Evolutionary conservation across 2,797 vertebrate genomes (phyloP), one percentile per base, ranked within the genome.

Genomic region (Toxotes lorentzi): DNA sequence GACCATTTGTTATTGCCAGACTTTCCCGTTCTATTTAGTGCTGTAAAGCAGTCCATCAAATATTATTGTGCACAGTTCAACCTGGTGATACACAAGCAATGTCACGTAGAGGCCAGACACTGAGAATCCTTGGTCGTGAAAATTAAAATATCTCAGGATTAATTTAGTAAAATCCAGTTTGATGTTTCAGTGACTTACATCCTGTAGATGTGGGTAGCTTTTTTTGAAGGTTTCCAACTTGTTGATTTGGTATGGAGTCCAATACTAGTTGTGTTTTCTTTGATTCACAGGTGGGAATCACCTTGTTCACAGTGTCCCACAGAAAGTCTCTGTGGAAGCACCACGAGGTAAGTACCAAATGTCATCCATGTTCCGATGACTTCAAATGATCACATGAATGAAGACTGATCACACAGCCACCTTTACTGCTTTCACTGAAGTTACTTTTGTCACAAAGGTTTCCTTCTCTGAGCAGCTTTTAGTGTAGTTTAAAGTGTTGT

Each of bases 261-360:
- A 9, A 1, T 40, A 43, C 19, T 24, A 68, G 0, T 17, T 24
- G 7, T 57, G 12, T 72, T 68, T 48, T 74, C 23, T 79, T 19
- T 88, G 73, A 73, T 73, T 14, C 66, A n/a, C 88, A 99, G 98
- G 98, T 98, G 76, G 97, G 97, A 88, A 99, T 99, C 84, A 97
- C 96, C 17, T 93, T 99, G 88, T 99, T 99, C 93, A 99, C 98
- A 4, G 98, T 99, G 81, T 99, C 98, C 12, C 98, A 99, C 81
- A 97, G 98, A 88, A 99, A 99, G 88, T 99, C 98, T 48, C 96
- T 99, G 68, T 99, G 98, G 98, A 99, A 99, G 70, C 98, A 99
- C 73, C 98, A 99, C 35, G 92, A 97, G 94, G 98, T 99, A 94
- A 86, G 93, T 71, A 69, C 35, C 54, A 16, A 19, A 14, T 21